Evolutionary conservation across 2,113 vertebrate species (phyloP).

Genomic region (Tychaedon coryphoeus): DNA sequence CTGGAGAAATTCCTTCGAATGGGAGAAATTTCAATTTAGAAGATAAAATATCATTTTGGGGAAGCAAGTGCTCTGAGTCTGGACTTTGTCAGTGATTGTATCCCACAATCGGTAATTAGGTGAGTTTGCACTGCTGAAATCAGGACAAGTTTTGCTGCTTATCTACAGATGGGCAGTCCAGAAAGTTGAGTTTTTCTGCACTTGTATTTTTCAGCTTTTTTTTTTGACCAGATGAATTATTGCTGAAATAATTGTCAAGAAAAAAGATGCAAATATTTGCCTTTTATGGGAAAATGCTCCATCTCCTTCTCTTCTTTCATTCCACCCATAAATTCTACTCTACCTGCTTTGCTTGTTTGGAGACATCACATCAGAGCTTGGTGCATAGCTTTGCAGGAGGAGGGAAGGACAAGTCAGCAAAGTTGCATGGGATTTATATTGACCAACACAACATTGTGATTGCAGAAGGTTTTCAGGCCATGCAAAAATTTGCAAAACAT

Average conservation of each 20-base stretch:
- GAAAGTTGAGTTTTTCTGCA: neutral
- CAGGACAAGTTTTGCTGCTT: neutral
- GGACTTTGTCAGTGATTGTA: neutral
- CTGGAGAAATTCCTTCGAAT: neutral
- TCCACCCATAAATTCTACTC: neutral
- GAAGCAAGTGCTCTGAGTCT: neutral
- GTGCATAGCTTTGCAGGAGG: neutral
- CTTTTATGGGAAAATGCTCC: neutral
- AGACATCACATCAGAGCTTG: neutral
- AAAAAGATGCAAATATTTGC: neutral
- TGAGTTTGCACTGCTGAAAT: neutral
- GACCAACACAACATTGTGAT: neutral
- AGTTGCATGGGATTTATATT: neutral
- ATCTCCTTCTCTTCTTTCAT: neutral
- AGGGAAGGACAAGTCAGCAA: neutral
- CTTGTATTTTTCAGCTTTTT: neutral
- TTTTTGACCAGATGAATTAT: neutral
- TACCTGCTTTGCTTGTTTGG: neutral
- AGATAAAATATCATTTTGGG: neutral
- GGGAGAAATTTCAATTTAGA: neutral
- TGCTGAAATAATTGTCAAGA: neutral
- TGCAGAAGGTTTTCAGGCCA: neutral
- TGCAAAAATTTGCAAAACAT: neutral
- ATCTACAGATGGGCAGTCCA: neutral
- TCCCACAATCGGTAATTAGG: neutral